Conservation (phyloP, 2,888 invertebrate genomes). For the Caradrina clavipalpis region DNA sequence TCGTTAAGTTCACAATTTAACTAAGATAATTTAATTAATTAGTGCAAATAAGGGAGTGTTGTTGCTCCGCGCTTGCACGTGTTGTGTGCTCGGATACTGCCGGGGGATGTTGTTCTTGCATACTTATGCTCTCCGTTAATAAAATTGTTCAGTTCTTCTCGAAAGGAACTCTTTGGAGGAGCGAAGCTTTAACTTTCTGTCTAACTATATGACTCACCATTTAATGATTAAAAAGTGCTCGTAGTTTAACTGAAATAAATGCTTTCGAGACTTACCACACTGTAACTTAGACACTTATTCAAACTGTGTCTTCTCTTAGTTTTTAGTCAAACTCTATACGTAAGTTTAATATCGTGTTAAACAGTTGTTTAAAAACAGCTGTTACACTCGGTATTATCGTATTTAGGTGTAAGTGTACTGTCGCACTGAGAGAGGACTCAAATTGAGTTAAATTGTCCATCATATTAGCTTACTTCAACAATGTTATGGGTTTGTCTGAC, state of each 20-base stretch:
- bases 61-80: conserved; percentile 27
- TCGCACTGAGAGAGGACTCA: too few species aligned
- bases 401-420: too few species aligned
- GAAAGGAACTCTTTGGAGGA: not conserved
- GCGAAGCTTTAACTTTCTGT: not conserved
- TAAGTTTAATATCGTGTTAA: too few species aligned
- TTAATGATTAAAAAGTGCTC: not conserved
- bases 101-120: conserved; percentile 23
- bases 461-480: not conserved
- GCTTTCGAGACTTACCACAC: too few species aligned
- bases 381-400: too few species aligned
- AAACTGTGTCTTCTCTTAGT: too few species aligned
- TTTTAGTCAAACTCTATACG: too few species aligned
- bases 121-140: not conserved
- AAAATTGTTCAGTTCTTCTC: not conserved
- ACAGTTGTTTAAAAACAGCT: too few species aligned
- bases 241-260: too few species aligned
- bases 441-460: not conserved
- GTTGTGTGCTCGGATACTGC: conserved; percentile 12
- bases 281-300: too few species aligned
- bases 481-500: not conserved
- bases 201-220: not conserved
- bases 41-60: conserved; percentile 35
- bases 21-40: conserved; percentile 50
- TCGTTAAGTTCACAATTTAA: conserved; percentile 29